Evolutionary conservation across 2,113 vertebrate genomes (phyloP), one percentile per base, ranked within the genome.

Genomic region (Nymphicus hollandicus): DNA sequence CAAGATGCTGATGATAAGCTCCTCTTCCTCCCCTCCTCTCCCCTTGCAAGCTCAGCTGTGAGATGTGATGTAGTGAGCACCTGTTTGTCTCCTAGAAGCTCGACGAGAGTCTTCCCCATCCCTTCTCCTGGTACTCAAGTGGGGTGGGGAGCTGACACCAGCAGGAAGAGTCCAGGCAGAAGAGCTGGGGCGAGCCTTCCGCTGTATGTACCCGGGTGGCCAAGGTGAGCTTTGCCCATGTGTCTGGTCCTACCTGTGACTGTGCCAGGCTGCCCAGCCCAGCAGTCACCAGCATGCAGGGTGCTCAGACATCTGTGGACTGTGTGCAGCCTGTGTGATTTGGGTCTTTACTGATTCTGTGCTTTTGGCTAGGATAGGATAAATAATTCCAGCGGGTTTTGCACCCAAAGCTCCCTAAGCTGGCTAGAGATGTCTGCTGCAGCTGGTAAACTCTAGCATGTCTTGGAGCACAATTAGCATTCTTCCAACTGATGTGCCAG

Each of bases 151-250:
- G 94, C 97, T 99, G 96, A 99, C 99, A 6, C 99, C 99, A 1
- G 98, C 99, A 13, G 99, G 99, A 28, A 97, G 99, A 55, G 99
- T 99, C 4, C 99, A 99, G 97, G 99, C 99, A 1, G 99, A 99
- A 94, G 99, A 99, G 92, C 99, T 99, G 94, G 99, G 99, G 3
- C 93, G 99, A 64, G 99, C 99, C 61, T 99, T 99, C 86, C 99
- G 99, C 94, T 99, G 99, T 90, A 99, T 99, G 99, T 99, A 99
- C 94, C 99, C 99, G 1, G 99, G 99, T 91, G 99, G 99, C 60
- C 99, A 99, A 98, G 99, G 99, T 99, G 94, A 97, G 97, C 86
- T 19, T 52, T 56, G 66, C 25, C 22, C 9, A 0, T 37, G 4
- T 11, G 0, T 28, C 35, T 4, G 4, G 14, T 29, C 22, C 61